Evolutionary conservation across 2,113 vertebrate genomes (phyloP), one percentile per base, ranked within the genome.

Genomic region (Carassius carassius): DNA sequence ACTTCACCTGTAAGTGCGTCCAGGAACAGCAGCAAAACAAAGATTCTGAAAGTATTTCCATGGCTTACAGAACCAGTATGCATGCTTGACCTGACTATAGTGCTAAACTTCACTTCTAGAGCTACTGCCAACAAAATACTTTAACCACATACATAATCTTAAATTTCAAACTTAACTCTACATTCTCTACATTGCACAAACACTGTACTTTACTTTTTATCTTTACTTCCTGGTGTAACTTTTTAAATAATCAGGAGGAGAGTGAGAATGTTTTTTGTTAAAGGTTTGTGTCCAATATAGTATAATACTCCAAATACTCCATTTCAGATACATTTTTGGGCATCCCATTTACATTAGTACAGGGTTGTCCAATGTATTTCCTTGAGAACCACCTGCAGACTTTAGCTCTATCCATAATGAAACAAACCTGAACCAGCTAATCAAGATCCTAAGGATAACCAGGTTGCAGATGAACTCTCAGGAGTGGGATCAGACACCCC

Each of bases 11-110:
- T 7, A 79, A 63, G 76, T 62, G 17, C 1, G 1, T 62, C 32
- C 12, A 62, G 19, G 21, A 62, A 62, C 35, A 44, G 35, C 12
- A 63, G 77, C 14, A 79, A 44, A 79, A 10, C 11, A n/a, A 6
- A 63, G 58, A 79, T 79, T 63, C 58, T 25, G n/a, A 63, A 79
- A 63, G 77, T 63, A 25, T 62, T 79, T 44, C 44, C 5, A 8
- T 63, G 8, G 58, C 3, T 23, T 78, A 37, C 77, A 79, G 35
- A 79, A n/a, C 77, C 35, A 63, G 77, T 47, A 17, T 63, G 77
- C 77, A 44, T 14, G 19, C 58, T 62, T 63, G 35, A 41, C 35
- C 29, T 37, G 19, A 78, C 17, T 47, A 19, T 9, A 37, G 76
- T 3, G 32, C 12, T 78, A 58, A 62, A 78, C 29, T 14, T 78